These are phyloP conservation scores for Chorisops tibialis DNA, from an alignment of 2,888 invertebrate genomes.

Conservation along the genomic window DNA sequence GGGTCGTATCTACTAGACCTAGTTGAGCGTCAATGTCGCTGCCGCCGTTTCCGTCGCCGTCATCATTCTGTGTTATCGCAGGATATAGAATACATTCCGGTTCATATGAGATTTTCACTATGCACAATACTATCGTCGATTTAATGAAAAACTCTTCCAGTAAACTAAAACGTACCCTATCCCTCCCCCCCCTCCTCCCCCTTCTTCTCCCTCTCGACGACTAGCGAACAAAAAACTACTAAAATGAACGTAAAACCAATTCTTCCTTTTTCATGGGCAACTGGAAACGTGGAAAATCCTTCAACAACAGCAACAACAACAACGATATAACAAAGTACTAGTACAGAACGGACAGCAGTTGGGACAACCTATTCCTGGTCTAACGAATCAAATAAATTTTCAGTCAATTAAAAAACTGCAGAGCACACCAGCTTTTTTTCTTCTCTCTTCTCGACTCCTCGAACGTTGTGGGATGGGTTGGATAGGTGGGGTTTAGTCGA, in stretches of 20 bases:
- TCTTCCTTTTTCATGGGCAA: conserved; percentile 13
- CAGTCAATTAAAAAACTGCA: conserved; percentile 53
- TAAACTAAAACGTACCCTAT: conserved; percentile 4
- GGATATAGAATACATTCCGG: neutral
- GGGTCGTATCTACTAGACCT: too few relatives aligned
- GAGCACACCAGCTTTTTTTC: conserved; percentile 38
- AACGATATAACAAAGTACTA: neutral
- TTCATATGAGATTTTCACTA: neutral
- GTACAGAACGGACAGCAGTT: too few relatives aligned
- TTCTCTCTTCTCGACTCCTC: neutral
- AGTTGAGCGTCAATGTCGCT: neutral
- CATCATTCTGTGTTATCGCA: neutral
- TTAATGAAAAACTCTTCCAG: conserved; percentile 20
- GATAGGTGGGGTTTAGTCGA: too few relatives aligned
- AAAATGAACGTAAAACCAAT: conserved; percentile 20
- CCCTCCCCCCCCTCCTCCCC: too few relatives aligned
- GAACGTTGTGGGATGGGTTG: too few relatives aligned
- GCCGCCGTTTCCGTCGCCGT: neutral
- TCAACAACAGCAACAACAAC: conserved; percentile 12
- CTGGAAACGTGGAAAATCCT: conserved; percentile 9
- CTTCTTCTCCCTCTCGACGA: too few relatives aligned
- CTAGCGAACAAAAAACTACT: neutral
- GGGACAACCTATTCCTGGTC: conserved; percentile 30
- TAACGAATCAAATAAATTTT: conserved; percentile 53
- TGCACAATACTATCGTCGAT: neutral